phyloP scores from a whole-genome alignment of 2,888 invertebrate species.

The Drosophila antonietae region DNA sequence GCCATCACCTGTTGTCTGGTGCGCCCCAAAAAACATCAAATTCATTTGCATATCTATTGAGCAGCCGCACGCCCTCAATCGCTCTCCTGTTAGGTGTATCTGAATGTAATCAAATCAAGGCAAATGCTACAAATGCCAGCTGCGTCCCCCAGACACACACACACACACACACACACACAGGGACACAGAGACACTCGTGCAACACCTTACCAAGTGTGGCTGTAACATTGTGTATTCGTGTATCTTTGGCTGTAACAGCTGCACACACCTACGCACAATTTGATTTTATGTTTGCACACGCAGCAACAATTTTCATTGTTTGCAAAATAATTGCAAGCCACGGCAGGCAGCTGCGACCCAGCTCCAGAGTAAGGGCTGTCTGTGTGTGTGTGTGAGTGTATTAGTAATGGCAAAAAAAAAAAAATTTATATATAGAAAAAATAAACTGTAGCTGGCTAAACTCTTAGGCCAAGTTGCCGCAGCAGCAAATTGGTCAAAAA shows the following conservation, averaged over 20 bases:
- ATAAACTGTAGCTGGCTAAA: constrained; percentile 22
- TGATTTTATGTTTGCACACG: constrained; percentile 79
- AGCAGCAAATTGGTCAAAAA: constrained; percentile 74
- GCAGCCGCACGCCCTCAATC: constrained; percentile 25
- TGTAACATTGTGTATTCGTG: constrained; percentile 16
- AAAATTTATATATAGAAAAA: constrained; percentile 2
- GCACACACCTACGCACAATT: constrained; percentile 63
- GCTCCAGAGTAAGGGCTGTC: neutral
- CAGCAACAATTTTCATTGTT: constrained; percentile 83
- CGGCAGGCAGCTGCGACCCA: constrained; percentile 77
- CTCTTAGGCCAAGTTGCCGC: constrained; percentile 32
- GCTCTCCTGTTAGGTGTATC: constrained; percentile 53
- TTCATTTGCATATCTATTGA: constrained; percentile 69
- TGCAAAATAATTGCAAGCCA: constrained; percentile 83
- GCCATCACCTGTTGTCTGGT: constrained; percentile 69
- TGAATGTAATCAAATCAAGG: constrained; percentile 73
- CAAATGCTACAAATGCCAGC: constrained; percentile 62
- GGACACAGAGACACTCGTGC: neutral
- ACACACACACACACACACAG: neutral
- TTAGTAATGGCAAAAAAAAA: constrained; percentile 29
- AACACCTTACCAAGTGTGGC: constrained; percentile 16
- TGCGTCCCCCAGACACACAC: constrained; percentile 48
- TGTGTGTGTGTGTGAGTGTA: constrained; percentile 6
- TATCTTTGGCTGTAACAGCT: constrained; percentile 47
- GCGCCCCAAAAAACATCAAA: constrained; percentile 16